phyloP scores from a whole-genome alignment of 2,113 vertebrate genomes.

The Crocuta crocuta region DNA sequence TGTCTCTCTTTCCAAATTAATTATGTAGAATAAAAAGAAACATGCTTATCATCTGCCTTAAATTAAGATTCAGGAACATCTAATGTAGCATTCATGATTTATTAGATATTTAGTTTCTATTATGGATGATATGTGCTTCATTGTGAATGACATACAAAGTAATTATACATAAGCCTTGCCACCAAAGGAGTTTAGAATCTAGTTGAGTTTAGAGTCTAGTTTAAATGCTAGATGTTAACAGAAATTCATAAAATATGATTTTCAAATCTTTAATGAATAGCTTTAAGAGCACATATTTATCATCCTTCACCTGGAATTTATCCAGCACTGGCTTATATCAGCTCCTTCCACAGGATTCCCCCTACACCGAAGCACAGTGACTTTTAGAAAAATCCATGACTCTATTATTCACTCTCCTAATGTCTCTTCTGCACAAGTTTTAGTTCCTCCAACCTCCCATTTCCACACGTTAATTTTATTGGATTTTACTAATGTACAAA shows the following conservation, averaged over 20 bases:
- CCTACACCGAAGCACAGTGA: neutral
- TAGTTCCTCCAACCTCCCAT: neutral
- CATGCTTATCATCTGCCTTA: neutral
- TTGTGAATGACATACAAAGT: neutral
- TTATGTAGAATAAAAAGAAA: neutral
- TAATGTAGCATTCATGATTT: neutral
- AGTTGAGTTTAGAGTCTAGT: neutral
- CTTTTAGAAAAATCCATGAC: neutral
- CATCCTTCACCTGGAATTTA: neutral
- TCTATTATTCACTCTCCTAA: neutral
- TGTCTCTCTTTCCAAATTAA: constrained; percentile 33
- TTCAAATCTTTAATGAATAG: neutral
- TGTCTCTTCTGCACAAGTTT: neutral
- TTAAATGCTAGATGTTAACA: neutral
- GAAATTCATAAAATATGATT: neutral
- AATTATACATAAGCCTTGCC: neutral
- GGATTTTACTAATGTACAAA: neutral
- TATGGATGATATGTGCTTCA: neutral
- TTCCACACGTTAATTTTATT: neutral
- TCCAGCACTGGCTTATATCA: neutral
- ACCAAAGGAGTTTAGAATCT: neutral
- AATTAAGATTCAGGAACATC: constrained; percentile 30
- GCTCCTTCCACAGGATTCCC: neutral
- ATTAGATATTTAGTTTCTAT: neutral
- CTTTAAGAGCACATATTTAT: neutral